Evolutionary conservation across 2,113 vertebrate genomes (phyloP), one percentile per base, ranked within the genome.

Genomic region (Seriola rivoliana): DNA sequence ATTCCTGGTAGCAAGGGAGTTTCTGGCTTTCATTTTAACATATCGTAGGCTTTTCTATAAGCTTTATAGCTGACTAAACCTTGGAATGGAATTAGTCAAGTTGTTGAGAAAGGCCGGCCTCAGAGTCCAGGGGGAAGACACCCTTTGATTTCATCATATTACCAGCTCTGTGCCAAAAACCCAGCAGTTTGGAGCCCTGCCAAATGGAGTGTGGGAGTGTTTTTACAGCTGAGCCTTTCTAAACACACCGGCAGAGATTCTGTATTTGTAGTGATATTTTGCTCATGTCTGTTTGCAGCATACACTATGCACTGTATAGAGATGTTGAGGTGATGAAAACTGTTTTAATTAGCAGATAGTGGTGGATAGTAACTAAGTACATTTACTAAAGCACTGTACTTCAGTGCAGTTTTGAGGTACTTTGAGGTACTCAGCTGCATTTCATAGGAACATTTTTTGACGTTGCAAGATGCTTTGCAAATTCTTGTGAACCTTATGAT

Each of bases 141-240:
- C 75, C 70, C 73, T 81, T 82, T 75, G 81, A 85, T 88, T 87
- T 87, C 79, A 90, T 90, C 73, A 81, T 77, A 81, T 88, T 80
- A 85, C 38, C 60, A 81, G 81, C 59, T 90, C 69, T n/a, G 80
- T 88, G 90, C 87, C 87, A 91, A 86, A 88, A 70, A 59, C 48
- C 71, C 81, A 74, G 70, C 68, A 74, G 67, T 57, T 59, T 92
- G 90, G 85, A 88, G 36, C 13, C 3, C 76, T 19, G 86, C 88
- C 89, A 91, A 83, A 52, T 54, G 52, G 60, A 75, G 71, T 84
- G 88, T 84, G 77, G 71, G 62, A 78, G 79, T 74, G 8, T 74
- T 80, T 52, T 59, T 81, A 46, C 25, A 69, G 82, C 71, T 63
- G 38, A 84, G 78, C 29, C 75, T 75, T 62, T 78, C 38, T 62